phyloP scores from a whole-genome alignment of 1,140 invertebrate species.

The Halictus rubicundus region DNA sequence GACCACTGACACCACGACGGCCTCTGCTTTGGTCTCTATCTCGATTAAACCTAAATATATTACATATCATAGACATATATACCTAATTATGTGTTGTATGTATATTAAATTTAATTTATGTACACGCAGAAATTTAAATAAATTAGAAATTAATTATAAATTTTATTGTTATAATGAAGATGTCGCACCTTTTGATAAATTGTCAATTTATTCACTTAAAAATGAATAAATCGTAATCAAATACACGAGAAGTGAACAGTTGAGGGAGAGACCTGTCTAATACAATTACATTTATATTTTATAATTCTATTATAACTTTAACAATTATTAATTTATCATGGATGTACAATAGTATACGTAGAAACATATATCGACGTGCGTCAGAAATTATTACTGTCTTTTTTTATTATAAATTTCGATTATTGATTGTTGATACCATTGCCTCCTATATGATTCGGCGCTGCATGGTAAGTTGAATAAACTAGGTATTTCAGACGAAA shows the following conservation, averaged over 20 bases:
- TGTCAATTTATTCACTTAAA: conserved; percentile 4
- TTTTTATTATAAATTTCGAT: conserved; percentile 34
- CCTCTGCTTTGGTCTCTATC: conserved; percentile 74
- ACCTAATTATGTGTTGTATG: neutral
- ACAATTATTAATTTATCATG: neutral
- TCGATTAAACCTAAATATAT: conserved; percentile 68
- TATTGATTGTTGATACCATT: conserved; percentile 40
- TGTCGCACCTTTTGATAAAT: neutral
- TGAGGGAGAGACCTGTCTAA: no score
- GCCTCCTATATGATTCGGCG: conserved; percentile 6
- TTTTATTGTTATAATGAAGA: neutral
- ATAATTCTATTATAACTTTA: neutral
- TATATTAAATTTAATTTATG: neutral
- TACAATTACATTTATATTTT: neutral
- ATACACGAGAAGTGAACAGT: neutral
- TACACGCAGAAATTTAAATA: neutral
- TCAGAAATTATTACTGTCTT: conserved; percentile 10
- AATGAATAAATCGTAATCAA: neutral
- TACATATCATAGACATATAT: conserved; percentile 1
- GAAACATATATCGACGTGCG: neutral
- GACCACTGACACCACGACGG: conserved; percentile 71
- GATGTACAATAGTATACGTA: neutral
- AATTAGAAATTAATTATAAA: neutral
- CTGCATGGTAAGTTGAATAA: conserved; percentile 4
- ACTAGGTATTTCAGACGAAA: conserved; percentile 3